A percentile compares a stretch with the other conserved stretches of the same genome.
These are phyloP conservation scores for Mesodorylaimus sp. DNA, from an alignment of 2,888 invertebrate genomes.

Conservation along the genomic window DNA sequence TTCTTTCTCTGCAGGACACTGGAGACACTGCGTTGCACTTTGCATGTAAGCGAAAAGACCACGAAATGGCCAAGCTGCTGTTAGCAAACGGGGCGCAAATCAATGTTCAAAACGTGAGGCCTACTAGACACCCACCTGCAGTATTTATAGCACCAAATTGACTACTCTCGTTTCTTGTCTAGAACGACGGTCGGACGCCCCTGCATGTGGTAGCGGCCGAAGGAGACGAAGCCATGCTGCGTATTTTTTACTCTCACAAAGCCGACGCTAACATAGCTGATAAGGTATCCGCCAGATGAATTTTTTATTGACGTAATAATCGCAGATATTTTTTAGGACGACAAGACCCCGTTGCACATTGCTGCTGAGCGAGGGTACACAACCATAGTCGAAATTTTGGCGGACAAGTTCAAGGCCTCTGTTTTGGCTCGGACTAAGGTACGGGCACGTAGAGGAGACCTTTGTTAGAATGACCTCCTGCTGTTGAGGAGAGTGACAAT, in stretches of 20 bases:
- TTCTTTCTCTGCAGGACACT: conserved; percentile 35
- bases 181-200: conserved; percentile 75
- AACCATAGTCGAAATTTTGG: conserved; percentile 74
- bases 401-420: conserved; percentile 92
- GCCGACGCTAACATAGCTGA: conserved; percentile 86
- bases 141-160: not conserved
- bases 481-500: too few relatives aligned
- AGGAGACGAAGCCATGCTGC: conserved; percentile 80
- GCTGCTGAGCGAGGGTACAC: conserved; percentile 96
- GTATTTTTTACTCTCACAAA: conserved; percentile 80
- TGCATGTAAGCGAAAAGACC: conserved; percentile 73
- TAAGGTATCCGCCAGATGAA: conserved; percentile 44
- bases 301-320: not conserved
- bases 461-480: not conserved
- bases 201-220: conserved; percentile 85
- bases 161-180: conserved; percentile 7
- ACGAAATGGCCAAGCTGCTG: conserved; percentile 75
- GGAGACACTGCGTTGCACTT: conserved; percentile 87
- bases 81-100: conserved; percentile 79
- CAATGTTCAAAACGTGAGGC: conserved; percentile 62
- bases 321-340: conserved; percentile 37
- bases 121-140: not conserved
- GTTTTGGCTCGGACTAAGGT: conserved; percentile 76
- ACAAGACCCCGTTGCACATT: conserved; percentile 87
- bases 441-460: not conserved